These are phyloP conservation scores for Phasianus colchicus DNA, from an alignment of 2,113 vertebrate species.

Conservation along the genomic window DNA sequence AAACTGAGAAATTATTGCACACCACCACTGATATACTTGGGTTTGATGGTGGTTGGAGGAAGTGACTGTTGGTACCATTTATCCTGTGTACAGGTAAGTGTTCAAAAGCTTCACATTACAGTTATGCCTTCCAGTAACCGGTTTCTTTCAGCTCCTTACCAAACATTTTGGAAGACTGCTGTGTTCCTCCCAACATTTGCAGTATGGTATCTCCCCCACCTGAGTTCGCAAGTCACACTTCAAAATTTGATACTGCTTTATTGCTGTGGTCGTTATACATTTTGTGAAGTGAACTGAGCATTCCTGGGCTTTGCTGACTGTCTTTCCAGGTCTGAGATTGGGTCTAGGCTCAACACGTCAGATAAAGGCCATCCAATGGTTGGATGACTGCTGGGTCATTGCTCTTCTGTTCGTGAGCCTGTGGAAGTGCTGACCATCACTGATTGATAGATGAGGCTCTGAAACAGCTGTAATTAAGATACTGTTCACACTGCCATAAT, in stretches of 20 bases:
- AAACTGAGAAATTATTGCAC: background rate
- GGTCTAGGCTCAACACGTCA: background rate
- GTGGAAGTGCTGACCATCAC: background rate
- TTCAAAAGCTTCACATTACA: background rate
- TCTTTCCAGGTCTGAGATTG: background rate
- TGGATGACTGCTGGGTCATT: too few relatives aligned
- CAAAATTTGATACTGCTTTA: background rate
- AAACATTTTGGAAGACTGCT: background rate
- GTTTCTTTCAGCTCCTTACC: background rate
- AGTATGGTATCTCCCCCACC: accelerated
- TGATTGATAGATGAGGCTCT: background rate
- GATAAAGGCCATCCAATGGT: accelerated
- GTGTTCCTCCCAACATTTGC: background rate
- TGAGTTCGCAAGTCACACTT: accelerated
- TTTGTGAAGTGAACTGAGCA: accelerated
- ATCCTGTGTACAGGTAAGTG: background rate
- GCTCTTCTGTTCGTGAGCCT: background rate
- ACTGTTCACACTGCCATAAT: background rate
- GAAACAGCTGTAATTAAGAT: background rate
- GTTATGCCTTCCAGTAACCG: background rate
- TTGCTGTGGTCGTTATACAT: background rate
- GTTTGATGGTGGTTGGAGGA: background rate
- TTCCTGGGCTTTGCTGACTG: background rate
- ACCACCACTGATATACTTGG: accelerated
- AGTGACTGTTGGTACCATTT: background rate